Base-by-base conservation (phyloP, 2,113 vertebrate species). In the Pteruthius melanotis region DNA sequence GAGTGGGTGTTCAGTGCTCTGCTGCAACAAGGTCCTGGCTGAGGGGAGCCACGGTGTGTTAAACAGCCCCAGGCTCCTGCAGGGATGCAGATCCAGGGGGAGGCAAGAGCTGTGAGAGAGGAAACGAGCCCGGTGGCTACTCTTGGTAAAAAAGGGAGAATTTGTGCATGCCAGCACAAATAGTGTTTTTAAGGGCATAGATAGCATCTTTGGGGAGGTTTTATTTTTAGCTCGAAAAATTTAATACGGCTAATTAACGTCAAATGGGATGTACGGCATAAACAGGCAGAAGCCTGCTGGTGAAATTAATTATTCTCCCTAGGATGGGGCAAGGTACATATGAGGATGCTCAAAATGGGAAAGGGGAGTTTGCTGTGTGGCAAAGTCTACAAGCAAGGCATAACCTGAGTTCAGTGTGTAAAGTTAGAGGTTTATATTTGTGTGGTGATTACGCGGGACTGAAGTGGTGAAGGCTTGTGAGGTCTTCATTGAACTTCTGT, bases 221-320 rank as follows among this genome's bases (percentile, higher is more conserved):
- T 90, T 95, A 94, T 95, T 94, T 95, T 96, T 87, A 93, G 71
- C 75, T 93, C 4, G 21, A 53, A 94, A 91, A 86, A 44, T 89
- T 94, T 49, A 72, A 35, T 91, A 44, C 0, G 3, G 47, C 20
- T 91, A 94, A 96, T 95, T 95, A 92, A 88, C 76, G 96, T 95
- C 61, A 81, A 47, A 84, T 83, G 61, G 66, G 39, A 59, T 89
- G 66, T 65, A 49, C 57, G 71, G 66, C 75, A 72, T 39, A 94
- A 94, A 69, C 68, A 95, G 64, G 71, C 71, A 96, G 94, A 60
- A 93, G 84, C 75, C 81, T 91, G 84, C 89, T 95, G 94, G 56
- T 83, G 89, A 87, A 83, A 95, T 94, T 91, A 94, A 94, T 96
- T 97, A 84, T 86, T 94, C 94, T 91, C 82, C 28, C 42, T 82